Conservation (phyloP, 2,797 vertebrate genomes). For the Aldrovandia affinis region DNA sequence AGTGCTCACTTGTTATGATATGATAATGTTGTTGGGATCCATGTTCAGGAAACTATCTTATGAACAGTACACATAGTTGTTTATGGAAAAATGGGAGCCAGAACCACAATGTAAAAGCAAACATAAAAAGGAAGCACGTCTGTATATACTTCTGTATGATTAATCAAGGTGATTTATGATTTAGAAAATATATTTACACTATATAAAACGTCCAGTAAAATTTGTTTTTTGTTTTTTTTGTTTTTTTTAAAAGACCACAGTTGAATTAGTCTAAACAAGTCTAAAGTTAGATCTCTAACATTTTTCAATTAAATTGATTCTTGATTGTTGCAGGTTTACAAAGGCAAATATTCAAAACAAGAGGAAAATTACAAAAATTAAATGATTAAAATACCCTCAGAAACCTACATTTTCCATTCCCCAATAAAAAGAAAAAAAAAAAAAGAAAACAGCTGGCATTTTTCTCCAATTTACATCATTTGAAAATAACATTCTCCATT, state of each 20-base stretch:
- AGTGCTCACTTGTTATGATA: not conserved
- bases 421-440: not conserved
- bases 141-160: too few species aligned
- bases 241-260: constrained; percentile 25
- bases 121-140: not conserved
- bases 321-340: not conserved
- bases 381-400: not conserved
- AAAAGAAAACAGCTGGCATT: not conserved
- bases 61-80: not conserved
- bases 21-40: not conserved
- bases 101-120: not conserved
- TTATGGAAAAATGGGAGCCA: not conserved
- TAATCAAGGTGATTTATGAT: constrained; percentile 5
- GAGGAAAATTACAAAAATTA: not conserved
- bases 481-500: constrained; percentile 9
- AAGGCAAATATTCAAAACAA: not conserved
- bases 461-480: not conserved
- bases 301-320: not conserved
- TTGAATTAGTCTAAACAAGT: not conserved
- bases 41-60: not conserved
- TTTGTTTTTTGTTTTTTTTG: too few species aligned
- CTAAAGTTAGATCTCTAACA: not conserved
- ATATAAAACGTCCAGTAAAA: constrained; percentile 25
- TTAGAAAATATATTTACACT: constrained; percentile 28
- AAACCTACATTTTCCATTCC: not conserved